These are phyloP conservation scores for Phenganax stokvisi DNA, from an alignment of 92 coral and sea anemone genomes.

Conservation along the genomic window DNA sequence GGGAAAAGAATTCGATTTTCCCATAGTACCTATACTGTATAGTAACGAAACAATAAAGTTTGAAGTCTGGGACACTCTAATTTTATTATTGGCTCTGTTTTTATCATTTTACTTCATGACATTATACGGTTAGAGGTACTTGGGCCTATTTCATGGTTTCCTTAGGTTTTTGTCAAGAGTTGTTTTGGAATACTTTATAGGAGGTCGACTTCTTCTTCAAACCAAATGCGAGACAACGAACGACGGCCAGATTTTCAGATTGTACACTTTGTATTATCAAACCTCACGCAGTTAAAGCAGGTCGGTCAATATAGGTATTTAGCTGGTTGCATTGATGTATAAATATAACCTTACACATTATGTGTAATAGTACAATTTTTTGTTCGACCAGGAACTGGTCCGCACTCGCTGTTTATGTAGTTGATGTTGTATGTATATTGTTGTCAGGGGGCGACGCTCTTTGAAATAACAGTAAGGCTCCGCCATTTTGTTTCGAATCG, in stretches of 20 bases:
- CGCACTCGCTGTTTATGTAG: too few relatives aligned
- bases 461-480: background rate
- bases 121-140: too few relatives aligned
- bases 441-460: too few relatives aligned
- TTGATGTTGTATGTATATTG: too few relatives aligned
- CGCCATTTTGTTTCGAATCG: too few relatives aligned
- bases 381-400: too few relatives aligned
- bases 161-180: background rate
- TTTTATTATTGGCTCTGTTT: background rate
- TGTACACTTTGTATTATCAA: constrained; percentile 81
- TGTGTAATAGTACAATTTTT: too few relatives aligned
- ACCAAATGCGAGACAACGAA: constrained; percentile 41
- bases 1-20: too few relatives aligned
- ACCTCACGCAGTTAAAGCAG: constrained; percentile 85
- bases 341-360: too few relatives aligned
- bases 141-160: too few relatives aligned
- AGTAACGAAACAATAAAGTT: background rate
- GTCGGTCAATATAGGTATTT: constrained; percentile 40
- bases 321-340: too few relatives aligned
- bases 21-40: too few relatives aligned
- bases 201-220: constrained; percentile 85
- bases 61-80: background rate
- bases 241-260: constrained; percentile 65
- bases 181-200: constrained; percentile 33
- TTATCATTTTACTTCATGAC: background rate